phyloP scores from a whole-genome alignment of 1,140 invertebrate genomes.

The Varroa destructor region DNA sequence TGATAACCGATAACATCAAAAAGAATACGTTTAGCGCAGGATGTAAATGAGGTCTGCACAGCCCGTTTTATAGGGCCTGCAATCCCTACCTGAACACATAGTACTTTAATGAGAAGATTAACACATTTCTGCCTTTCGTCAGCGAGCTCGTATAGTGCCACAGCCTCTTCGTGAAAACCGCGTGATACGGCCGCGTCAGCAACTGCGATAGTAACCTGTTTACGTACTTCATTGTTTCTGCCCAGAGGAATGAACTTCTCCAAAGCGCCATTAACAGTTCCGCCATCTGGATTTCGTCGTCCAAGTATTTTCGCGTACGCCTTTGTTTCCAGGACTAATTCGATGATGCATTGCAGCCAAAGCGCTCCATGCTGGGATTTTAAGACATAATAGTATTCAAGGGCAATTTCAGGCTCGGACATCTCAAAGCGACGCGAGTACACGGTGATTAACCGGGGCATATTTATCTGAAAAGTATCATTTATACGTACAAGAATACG shows the following conservation, averaged over 20 bases:
- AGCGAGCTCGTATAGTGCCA: conserved; percentile 73
- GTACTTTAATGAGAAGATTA: conserved; percentile 14
- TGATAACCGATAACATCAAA: no score
- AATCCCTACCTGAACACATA: not conserved
- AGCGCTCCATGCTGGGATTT: conserved; percentile 56
- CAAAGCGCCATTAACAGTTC: conserved; percentile 51
- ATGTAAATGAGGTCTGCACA: no score
- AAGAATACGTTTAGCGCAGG: no score
- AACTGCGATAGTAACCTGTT: conserved; percentile 44
- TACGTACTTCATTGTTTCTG: conserved; percentile 37
- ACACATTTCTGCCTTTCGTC: conserved; percentile 16
- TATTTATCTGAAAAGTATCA: conserved; percentile 49
- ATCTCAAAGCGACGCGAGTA: conserved; percentile 80
- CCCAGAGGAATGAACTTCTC: conserved; percentile 44
- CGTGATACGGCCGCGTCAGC: conserved; percentile 53
- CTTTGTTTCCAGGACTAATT: conserved; percentile 63
- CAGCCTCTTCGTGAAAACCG: conserved; percentile 77
- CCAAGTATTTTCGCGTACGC: conserved; percentile 40
- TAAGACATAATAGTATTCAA: conserved; percentile 80
- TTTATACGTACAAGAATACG: not conserved
- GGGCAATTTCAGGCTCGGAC: conserved; percentile 67
- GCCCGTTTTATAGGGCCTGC: no score
- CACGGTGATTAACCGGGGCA: conserved; percentile 67
- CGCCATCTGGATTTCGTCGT: conserved; percentile 52
- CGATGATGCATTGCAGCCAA: conserved; percentile 65